phyloP scores from a whole-genome alignment of 2,888 invertebrate species.

The Xestia sexstrigata region DNA sequence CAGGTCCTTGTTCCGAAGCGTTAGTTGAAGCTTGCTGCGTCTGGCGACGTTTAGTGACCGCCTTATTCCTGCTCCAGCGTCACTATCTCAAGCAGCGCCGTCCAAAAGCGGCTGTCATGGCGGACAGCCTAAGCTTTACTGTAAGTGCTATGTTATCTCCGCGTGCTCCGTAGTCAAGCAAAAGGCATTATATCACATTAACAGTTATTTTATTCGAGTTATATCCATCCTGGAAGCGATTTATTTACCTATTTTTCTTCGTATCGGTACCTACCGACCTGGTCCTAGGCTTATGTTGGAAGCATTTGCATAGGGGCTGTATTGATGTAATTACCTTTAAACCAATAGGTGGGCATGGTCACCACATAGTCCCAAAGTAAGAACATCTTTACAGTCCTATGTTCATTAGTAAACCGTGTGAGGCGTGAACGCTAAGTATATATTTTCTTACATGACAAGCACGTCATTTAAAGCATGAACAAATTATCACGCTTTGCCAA shows the following conservation, averaged over 20 bases:
- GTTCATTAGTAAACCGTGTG: constrained; percentile 86
- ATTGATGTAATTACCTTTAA: constrained; percentile 76
- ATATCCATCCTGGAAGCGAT: constrained; percentile 87
- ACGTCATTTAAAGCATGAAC: constrained; percentile 84
- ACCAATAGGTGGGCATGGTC: constrained; percentile 87
- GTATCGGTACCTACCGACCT: constrained; percentile 75
- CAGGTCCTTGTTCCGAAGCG: constrained; percentile 89
- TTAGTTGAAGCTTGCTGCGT: constrained; percentile 90
- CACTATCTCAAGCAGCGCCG: constrained; percentile 86
- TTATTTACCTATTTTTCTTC: constrained; percentile 79
- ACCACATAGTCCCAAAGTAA: constrained; percentile 79
- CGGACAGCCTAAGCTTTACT: constrained; percentile 89
- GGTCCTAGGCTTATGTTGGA: constrained; percentile 82
- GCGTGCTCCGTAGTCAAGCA: constrained; percentile 90
- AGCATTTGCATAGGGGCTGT: constrained; percentile 81
- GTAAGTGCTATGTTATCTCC: constrained; percentile 91
- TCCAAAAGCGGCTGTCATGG: constrained; percentile 87
- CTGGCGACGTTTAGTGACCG: constrained; percentile 88
- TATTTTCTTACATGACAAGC: constrained; percentile 79
- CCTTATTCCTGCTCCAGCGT: constrained; percentile 83
- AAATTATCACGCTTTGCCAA: constrained; percentile 87
- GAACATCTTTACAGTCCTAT: constrained; percentile 79
- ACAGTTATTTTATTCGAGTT: constrained; percentile 83
- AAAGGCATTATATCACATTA: constrained; percentile 88
- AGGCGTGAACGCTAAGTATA: constrained; percentile 82